A percentile compares a stretch with the other conserved stretches of the same genome.
Evolutionary conservation across 2,888 invertebrate genomes (phyloP).

Genomic region (Cerastis leucographa): DNA sequence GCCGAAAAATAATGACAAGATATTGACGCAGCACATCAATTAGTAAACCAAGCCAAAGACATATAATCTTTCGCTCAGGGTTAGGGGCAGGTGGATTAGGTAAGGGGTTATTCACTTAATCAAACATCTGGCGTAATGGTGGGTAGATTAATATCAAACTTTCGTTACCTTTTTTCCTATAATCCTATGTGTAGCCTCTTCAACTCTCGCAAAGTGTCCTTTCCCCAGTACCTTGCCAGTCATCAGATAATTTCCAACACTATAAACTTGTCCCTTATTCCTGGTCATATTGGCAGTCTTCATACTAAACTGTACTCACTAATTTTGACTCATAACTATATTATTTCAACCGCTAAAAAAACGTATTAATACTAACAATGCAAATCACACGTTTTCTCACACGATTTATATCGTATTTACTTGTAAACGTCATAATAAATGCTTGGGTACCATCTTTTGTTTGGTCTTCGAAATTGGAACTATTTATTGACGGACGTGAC

Average conservation of each 20-base stretch:
- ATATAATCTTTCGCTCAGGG: slow-evolving; percentile 15
- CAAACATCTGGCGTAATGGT: not conserved
- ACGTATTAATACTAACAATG: slow-evolving; percentile 62
- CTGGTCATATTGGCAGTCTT: slow-evolving; percentile 81
- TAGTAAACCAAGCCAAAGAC: slow-evolving; percentile 30
- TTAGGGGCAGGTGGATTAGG: not conserved
- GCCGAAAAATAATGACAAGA: not conserved
- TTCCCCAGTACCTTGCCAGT: slow-evolving; percentile 93
- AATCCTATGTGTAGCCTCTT: slow-evolving; percentile 93
- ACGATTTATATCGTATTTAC: slow-evolving; percentile 74
- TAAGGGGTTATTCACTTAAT: not conserved
- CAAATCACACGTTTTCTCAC: slow-evolving; percentile 68
- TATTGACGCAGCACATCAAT: slow-evolving; percentile 3
- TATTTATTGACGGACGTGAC: slow-evolving; percentile 81
- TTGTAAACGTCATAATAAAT: slow-evolving; percentile 83
- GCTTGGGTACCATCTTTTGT: slow-evolving; percentile 81
- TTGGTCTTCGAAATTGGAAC: slow-evolving; percentile 86
- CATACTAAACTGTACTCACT: slow-evolving; percentile 74
- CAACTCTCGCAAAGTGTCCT: slow-evolving; percentile 94
- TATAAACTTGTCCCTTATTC: slow-evolving; percentile 87
- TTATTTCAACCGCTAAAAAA: slow-evolving; percentile 66
- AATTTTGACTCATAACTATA: slow-evolving; percentile 82
- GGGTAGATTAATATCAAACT: not conserved
- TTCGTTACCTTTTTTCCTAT: slow-evolving; percentile 92
- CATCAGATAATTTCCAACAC: slow-evolving; percentile 93